These are phyloP conservation scores for Aspiorhynchus laticeps DNA, from an alignment of 2,113 vertebrate species.

Conservation along the genomic window DNA sequence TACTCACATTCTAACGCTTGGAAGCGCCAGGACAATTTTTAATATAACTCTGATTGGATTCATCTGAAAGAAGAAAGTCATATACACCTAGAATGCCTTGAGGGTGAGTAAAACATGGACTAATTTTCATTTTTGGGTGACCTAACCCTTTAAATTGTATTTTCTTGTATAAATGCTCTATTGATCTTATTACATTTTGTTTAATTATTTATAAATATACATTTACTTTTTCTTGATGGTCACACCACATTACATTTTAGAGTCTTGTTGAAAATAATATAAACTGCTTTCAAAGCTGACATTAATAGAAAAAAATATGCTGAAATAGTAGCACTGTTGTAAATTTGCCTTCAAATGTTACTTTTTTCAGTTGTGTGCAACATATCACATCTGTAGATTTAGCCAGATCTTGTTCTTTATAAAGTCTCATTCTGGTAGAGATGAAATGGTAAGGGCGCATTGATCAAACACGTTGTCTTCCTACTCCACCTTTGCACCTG, in stretches of 20 bases:
- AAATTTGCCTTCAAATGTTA: background rate
- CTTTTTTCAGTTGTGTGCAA: background rate
- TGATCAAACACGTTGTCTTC: conserved; percentile 53
- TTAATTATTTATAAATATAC: background rate
- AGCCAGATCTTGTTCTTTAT: conserved; percentile 35
- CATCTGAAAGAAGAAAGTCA: no score
- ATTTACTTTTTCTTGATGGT: background rate
- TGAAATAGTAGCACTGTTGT: background rate
- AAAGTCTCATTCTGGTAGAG: conserved; percentile 32
- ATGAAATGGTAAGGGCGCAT: conserved; percentile 39
- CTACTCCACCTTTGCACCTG: conserved; percentile 53
- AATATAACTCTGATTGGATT: no score
- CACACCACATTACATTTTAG: background rate
- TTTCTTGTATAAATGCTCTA: no score
- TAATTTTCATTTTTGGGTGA: no score
- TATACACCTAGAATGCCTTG: no score
- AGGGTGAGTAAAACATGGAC: no score
- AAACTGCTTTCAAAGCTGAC: background rate
- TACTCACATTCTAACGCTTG: no score
- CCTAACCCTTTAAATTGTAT: no score
- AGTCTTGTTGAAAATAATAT: background rate
- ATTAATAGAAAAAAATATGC: background rate
- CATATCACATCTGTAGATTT: conserved; percentile 38
- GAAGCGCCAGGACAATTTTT: no score
- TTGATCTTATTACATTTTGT: background rate